Evolutionary conservation across 2,888 invertebrate genomes (phyloP), one percentile per base, ranked within the genome.

Genomic region (Epinotia bilunana): DNA sequence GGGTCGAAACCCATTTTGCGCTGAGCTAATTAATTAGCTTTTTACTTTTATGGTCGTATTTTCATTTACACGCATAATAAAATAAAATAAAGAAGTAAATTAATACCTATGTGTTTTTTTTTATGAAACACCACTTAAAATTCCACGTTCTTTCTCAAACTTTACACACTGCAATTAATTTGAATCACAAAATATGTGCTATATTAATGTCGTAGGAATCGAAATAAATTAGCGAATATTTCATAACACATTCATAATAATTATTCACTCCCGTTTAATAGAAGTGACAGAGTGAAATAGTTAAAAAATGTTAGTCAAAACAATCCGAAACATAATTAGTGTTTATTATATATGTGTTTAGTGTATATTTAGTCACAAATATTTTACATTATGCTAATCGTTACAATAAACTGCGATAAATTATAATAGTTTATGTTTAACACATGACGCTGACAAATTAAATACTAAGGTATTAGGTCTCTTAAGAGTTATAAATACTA

Each of bases 261-360:
- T 79, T 74, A 79, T 65, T 79, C 67, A 79, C 69, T 57, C 65
- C 33, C 20, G 11, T 74, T 71, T 49, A 53, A 20, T n/a, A n/a
- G n/a, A 60, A 77, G 67, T 81, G 80, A 81, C 80, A 80, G 79
- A 80, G 78, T 74, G 76, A 77, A 77, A 80, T 76, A 79, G 77
- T 77, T 64, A 77, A 67, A 77, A 65, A 77, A 78, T 55, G 76
- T 75, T 74, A 72, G 71, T 83, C 82, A 80, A 80, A 82, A 82
- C 81, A 83, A 20, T n/a, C 33, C 57, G 16, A n/a, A 53, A 53
- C 13, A 28, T 70, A 65, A 20, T 58, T 72, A 23, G 63, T 55
- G 28, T 28, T 28, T 68, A 12, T 28, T 46, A 20, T 49, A n/a
- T n/a, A n/a, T n/a, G n/a, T n/a, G n/a, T n/a, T n/a, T n/a, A n/a